phyloP scores from a whole-genome alignment of 2,888 invertebrate species.

The Matsumyia berberina region DNA sequence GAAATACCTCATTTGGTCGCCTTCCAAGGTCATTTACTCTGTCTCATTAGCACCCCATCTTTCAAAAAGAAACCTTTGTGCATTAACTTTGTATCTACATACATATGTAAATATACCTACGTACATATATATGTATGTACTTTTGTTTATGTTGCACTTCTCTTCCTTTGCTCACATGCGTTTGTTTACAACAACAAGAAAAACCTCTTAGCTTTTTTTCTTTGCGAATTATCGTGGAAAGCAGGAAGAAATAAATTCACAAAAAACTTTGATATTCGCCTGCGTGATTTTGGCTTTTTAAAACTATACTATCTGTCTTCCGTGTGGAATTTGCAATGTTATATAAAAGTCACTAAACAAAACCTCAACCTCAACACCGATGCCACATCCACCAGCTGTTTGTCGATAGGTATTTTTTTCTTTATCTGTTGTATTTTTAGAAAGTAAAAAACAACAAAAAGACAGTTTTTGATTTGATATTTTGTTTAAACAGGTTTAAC shows the following conservation, averaged over 20 bases:
- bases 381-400: slow-evolving; percentile 21
- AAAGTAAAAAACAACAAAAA: slow-evolving; percentile 35
- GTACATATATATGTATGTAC: background rate
- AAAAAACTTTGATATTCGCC: background rate
- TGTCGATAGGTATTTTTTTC: slow-evolving; percentile 4
- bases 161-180: no score
- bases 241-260: slow-evolving; percentile 3
- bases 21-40: slow-evolving; percentile 3
- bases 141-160: background rate
- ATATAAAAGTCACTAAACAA: background rate
- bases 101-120: no score
- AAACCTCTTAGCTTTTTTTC: no score
- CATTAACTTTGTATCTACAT: no score
- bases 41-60: no score
- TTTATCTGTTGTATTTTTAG: slow-evolving; percentile 41
- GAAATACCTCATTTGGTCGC: background rate
- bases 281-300: background rate
- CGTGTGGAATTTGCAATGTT: background rate
- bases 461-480: slow-evolving; percentile 10
- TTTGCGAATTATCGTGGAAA: background rate
- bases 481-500: slow-evolving; percentile 31
- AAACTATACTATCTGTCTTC: no score
- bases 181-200: no score
- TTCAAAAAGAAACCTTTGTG: no score
- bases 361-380: background rate